Evolutionary conservation across 2,888 invertebrate species (phyloP).

Genomic region (Polylopha cassiicola): DNA sequence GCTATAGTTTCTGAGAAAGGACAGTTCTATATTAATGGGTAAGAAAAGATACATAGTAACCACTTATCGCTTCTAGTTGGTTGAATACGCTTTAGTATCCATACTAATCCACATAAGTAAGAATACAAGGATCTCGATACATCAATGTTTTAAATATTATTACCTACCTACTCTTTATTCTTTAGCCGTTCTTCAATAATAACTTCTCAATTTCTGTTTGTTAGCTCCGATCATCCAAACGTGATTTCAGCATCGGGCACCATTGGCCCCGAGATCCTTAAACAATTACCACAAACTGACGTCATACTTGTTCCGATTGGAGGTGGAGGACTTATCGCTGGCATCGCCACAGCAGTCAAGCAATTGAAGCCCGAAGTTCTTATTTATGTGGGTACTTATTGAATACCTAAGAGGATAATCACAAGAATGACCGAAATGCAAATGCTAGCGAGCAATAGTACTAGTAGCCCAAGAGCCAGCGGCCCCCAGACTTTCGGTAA

Average conservation of each 20-base stretch:
- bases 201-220: slow-evolving; percentile 12
- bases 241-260: slow-evolving; percentile 95
- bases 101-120: too few relatives aligned
- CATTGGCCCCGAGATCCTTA: slow-evolving; percentile 90
- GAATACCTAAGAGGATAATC: too few relatives aligned
- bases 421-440: too few relatives aligned
- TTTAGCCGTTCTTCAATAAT: neutral
- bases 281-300: slow-evolving; percentile 88
- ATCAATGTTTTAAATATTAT: too few relatives aligned
- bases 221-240: slow-evolving; percentile 92
- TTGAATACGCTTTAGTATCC: too few relatives aligned
- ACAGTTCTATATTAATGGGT: slow-evolving; percentile 90
- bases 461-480: too few relatives aligned
- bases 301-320: slow-evolving; percentile 93
- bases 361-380: slow-evolving; percentile 84
- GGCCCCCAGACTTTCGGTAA: too few relatives aligned
- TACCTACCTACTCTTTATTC: too few relatives aligned
- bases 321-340: slow-evolving; percentile 93
- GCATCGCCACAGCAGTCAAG: slow-evolving; percentile 89
- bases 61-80: too few relatives aligned
- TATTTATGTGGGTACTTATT: slow-evolving; percentile 83
- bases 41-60: slow-evolving; percentile 34
- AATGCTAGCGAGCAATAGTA: too few relatives aligned
- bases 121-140: too few relatives aligned
- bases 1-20: slow-evolving; percentile 79